Evolutionary conservation across 64 coral and sea anemone genomes (phyloP), one percentile per base, ranked within the genome.

Genomic region (Acropora tenuis): DNA sequence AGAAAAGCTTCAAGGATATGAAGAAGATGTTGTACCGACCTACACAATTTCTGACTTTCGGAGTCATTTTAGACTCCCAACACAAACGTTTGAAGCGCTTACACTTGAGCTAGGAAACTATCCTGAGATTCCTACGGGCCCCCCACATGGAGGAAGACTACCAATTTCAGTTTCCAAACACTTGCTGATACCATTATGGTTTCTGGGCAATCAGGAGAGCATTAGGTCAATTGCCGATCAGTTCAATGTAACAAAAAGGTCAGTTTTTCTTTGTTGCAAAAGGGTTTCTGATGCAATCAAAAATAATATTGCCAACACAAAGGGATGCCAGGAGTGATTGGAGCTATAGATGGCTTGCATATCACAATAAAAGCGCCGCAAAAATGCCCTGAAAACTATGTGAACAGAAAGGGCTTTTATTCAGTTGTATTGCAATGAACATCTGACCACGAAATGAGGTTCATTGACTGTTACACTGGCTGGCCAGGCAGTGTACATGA

Each of bases 171-270:
- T 77, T 57, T 69, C 50, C 12, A 88, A 88, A 18, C 86, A 88
- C 48, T 57, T 88, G 49, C 40, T 88, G 45, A 76, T 88, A 8
- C 58, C 72, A 59, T 43, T 88, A 3, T 77, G 86, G 86, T 88
- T 76, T 75, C 86, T 88, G 4, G 73, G 86, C 50, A 88, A 88
- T 88, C 86, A 88, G 48, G 86, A 77, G 19, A 2, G 69, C 1
- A 76, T 88, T 4, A 48, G 72, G 49, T 50, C 44, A 43, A 41
- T 88, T 55, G 49, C 86, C 2, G 86, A 88, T 17, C 13, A 72
- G n/a, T 88, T 88, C 72, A 74, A 88, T 76, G 86, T 76, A 50
- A 76, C 86, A 6, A 76, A 73, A 12, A 76, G 47, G 0, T 88
- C 71, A 16, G 86, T 76, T 1, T 75, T 76, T 76, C 50, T 19